These are phyloP conservation scores for Ardeotis arabs DNA, from an alignment of 2,113 vertebrate genomes.

Conservation along the genomic window DNA sequence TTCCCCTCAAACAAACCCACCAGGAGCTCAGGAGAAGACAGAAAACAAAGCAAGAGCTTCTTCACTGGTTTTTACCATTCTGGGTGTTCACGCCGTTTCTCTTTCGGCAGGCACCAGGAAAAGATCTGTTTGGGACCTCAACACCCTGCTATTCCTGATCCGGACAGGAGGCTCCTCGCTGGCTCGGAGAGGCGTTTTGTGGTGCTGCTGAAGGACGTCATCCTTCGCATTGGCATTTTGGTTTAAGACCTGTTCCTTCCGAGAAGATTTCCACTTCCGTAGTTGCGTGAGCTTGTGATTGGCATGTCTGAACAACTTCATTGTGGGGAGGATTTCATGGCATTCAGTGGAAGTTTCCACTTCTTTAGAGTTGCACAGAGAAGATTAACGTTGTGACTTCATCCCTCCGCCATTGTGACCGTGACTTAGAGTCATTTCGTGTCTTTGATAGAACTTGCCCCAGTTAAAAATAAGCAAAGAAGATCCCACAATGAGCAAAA, in stretches of 20 bases:
- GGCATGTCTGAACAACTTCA: neutral
- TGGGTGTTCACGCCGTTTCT: rapidly evolving
- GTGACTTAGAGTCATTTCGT: neutral
- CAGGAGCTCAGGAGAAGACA: neutral
- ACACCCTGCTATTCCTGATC: rapidly evolving
- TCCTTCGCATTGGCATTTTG: neutral
- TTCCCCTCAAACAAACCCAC: neutral
- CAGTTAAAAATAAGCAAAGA: neutral
- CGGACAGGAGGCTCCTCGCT: neutral
- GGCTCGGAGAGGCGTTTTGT: rapidly evolving
- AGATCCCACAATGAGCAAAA: neutral
- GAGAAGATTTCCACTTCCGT: neutral
- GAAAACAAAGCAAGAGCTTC: neutral
- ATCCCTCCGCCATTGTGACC: neutral
- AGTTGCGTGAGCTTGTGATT: neutral
- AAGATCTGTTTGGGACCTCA: neutral
- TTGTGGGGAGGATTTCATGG: constrained; percentile 23
- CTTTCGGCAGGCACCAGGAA: rapidly evolving
- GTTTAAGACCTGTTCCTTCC: neutral
- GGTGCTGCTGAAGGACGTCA: neutral
- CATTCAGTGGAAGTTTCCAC: constrained; percentile 1
- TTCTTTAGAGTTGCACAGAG: neutral
- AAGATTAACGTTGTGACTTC: constrained; percentile 6
- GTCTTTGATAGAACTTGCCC: neutral
- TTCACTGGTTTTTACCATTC: rapidly evolving